These are phyloP conservation scores for Gallinago solitaria DNA, from an alignment of 2,797 vertebrate species.

Conservation along the genomic window DNA sequence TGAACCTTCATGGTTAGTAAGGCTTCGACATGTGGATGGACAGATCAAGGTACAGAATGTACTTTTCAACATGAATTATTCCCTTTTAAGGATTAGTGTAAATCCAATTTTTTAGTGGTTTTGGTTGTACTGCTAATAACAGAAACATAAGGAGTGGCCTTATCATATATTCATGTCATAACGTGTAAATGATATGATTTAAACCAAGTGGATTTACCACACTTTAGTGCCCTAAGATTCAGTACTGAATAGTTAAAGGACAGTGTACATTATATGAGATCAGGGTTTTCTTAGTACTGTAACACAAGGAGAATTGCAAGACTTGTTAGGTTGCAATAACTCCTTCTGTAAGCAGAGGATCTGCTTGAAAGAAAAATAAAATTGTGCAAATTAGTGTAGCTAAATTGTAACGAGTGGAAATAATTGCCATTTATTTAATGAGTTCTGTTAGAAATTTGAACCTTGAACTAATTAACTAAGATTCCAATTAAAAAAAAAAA, in stretches of 20 bases:
- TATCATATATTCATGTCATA: background rate
- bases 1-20: conserved; percentile 89
- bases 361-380: background rate
- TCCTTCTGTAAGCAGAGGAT: background rate
- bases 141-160: background rate
- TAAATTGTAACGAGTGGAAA: background rate
- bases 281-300: background rate
- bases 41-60: conserved; percentile 85
- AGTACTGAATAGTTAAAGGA: background rate
- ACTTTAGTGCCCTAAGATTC: background rate
- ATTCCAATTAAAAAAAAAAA: background rate
- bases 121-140: background rate
- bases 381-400: background rate
- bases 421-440: background rate
- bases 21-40: conserved; percentile 83
- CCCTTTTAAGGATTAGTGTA: background rate
- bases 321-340: background rate
- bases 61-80: background rate
- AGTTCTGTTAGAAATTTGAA: background rate
- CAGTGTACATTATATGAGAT: accelerated
- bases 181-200: background rate
- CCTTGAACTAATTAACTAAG: background rate
- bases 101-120: background rate
- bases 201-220: background rate
- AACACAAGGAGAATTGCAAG: background rate